Conservation (phyloP, 2,113 vertebrate genomes). For the Copsychus sechellarum region DNA sequence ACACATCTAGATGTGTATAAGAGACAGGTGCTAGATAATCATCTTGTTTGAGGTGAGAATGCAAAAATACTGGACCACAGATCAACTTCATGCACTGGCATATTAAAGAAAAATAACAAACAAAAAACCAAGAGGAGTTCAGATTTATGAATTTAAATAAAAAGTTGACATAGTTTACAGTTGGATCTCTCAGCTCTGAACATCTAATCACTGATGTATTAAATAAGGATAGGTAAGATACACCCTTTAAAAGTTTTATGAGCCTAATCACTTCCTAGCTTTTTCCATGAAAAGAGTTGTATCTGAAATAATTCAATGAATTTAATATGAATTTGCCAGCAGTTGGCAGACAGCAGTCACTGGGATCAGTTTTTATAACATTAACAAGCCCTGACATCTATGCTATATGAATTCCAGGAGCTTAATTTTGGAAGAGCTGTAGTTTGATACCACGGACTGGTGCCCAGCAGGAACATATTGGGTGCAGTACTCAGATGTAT, state of each 20-base stretch:
- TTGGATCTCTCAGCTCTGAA: not conserved
- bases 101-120: not conserved
- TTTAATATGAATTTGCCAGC: not conserved
- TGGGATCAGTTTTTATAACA: not conserved
- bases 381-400: not conserved
- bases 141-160: not conserved
- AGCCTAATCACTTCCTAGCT: not conserved
- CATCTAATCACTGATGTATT: not conserved
- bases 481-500: not conserved
- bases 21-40: no score
- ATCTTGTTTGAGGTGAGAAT: not conserved
- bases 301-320: not conserved
- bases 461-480: not conserved
- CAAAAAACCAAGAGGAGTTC: fast-evolving
- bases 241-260: not conserved
- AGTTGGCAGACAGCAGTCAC: not conserved
- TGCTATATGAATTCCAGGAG: not conserved
- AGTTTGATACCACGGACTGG: not conserved
- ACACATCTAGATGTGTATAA: no score
- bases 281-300: not conserved
- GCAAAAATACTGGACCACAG: not conserved
- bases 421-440: not conserved
- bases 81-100: not conserved
- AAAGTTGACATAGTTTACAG: not conserved
- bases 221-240: not conserved